Percentiles rank a stretch among this genome's conserved stretches.
Evolutionary conservation across 2,888 invertebrate genomes (phyloP).

Genomic region (Urechis unicinctus): DNA sequence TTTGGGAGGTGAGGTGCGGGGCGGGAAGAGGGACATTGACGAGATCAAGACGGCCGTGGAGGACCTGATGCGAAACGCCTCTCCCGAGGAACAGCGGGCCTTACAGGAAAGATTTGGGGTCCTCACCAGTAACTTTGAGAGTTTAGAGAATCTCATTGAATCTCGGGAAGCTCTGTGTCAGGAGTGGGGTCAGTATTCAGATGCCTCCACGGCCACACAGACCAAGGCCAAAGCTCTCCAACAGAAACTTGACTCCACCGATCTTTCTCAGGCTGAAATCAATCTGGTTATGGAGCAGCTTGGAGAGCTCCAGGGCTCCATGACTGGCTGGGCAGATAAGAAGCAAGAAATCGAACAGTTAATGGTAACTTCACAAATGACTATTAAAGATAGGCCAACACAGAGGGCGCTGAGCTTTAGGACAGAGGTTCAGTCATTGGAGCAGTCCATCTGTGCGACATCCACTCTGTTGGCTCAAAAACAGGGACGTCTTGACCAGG

Average conservation of each 20-base stretch:
- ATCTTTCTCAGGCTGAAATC: slow-evolving; percentile 63
- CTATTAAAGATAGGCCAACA: slow-evolving; percentile 38
- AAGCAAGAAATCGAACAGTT: slow-evolving; percentile 33
- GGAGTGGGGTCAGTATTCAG: slow-evolving; percentile 68
- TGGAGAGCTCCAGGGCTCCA: slow-evolving; percentile 57
- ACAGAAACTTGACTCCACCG: slow-evolving; percentile 71
- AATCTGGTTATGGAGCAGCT: slow-evolving; percentile 66
- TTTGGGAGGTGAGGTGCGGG: background rate
- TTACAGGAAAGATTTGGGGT: slow-evolving; percentile 71
- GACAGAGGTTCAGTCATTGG: slow-evolving; percentile 33
- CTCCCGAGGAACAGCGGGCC: slow-evolving; percentile 58
- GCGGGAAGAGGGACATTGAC: slow-evolving; percentile 61
- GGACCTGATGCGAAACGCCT: slow-evolving; percentile 63
- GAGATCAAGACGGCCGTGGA: slow-evolving; percentile 78
- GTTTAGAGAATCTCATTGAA: slow-evolving; percentile 38
- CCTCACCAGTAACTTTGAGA: slow-evolving; percentile 69
- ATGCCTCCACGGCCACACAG: slow-evolving; percentile 73
- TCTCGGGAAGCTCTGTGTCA: slow-evolving; percentile 31
- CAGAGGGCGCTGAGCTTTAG: slow-evolving; percentile 41
- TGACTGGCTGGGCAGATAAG: slow-evolving; percentile 32
- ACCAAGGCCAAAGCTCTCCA: slow-evolving; percentile 74
- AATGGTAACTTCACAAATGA: slow-evolving; percentile 34
- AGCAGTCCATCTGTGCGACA: background rate
- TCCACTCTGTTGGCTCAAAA: slow-evolving; percentile 27
- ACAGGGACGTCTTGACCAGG: slow-evolving; percentile 45